Base-by-base conservation (phyloP, 2,113 vertebrate species). In the Neolamprologus sp. region DNA sequence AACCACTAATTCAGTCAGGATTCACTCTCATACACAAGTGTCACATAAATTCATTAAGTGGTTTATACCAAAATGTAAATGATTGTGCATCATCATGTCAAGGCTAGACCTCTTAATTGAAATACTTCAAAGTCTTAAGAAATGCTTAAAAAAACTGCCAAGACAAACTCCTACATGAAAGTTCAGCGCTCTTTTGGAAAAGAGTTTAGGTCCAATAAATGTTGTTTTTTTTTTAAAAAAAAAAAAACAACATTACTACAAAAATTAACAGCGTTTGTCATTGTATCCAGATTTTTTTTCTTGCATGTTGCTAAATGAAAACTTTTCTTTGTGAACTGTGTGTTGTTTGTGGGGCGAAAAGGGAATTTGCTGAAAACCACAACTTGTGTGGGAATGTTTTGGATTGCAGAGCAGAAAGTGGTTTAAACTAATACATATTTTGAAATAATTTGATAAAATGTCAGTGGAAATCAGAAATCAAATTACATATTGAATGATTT, bases 161-260 rank as follows among this genome's bases (percentile, higher is more conserved):
- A 71, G 21, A 10, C 5, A 58, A 54, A 82, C 9, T 49, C 16
- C 45, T 49, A 51, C 10, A 68, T 33, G 23, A 31, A 81, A 54
- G 53, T 11, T 35, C 58, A 9, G 21, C 8, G 8, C 9, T n/a
- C 80, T 81, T 84, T 54, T 21, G 54, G 5, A 21, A 37, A 37
- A 23, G 9, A 45, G 6, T 16, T 35, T 83, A 53, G 40, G 45
- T 84, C 33, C 16, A 63, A 37, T 83, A 26, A 58, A 40, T 55
- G 9, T 5, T 7, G 2, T 3, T 2, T 1, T 2, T 5, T 17
- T 40, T n/a, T 75, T 37, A n/a, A n/a, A n/a, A n/a, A n/a, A n/a
- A n/a, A n/a, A n/a, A n/a, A 9, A 60, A 60, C 31, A 19, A 19
- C 21, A n/a, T 63, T 26, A 21, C 14, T 33, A 28, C 12, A 57